Percentiles rank a stretch among this genome's conserved stretches.
Conservation (phyloP, 2,888 invertebrate genomes). For the Eledona agricola region DNA sequence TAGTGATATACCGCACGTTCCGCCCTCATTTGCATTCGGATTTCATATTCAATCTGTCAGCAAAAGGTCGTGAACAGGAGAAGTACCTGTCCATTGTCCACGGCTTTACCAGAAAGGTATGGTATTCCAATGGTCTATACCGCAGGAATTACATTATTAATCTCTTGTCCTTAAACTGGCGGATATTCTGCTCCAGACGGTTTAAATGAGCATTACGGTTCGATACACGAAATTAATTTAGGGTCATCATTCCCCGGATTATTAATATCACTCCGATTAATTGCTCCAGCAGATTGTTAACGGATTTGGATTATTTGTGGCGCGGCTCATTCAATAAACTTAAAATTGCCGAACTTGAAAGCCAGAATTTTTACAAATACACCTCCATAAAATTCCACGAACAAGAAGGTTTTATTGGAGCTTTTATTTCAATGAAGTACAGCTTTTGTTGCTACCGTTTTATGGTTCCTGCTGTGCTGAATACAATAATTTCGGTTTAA, state of each 20-base stretch:
- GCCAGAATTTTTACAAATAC: too few relatives aligned
- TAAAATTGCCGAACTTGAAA: too few relatives aligned
- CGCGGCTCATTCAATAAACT: too few relatives aligned
- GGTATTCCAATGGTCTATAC: constrained; percentile 9
- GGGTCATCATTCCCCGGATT: constrained; percentile 21
- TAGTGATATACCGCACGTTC: constrained; percentile 39
- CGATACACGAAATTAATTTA: constrained; percentile 26
- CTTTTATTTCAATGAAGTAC: too few relatives aligned
- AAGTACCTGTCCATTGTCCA: constrained; percentile 63
- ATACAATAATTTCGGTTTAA: too few relatives aligned
- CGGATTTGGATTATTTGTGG: background rate
- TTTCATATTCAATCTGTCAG: constrained; percentile 60
- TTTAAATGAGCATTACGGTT: constrained; percentile 23
- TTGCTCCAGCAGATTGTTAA: constrained; percentile 10
- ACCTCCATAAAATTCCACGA: too few relatives aligned
- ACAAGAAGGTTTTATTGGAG: too few relatives aligned
- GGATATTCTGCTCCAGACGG: constrained; percentile 15
- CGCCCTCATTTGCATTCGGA: constrained; percentile 64
- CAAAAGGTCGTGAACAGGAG: constrained; percentile 59
- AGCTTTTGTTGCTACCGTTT: too few relatives aligned
- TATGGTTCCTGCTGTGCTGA: too few relatives aligned
- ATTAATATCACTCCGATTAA: constrained; percentile 21
- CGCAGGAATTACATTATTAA: constrained; percentile 20
- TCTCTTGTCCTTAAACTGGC: constrained; percentile 14
- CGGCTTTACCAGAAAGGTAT: constrained; percentile 64